Evolutionary conservation across 1,140 invertebrate genomes (phyloP).

Genomic region (Drosophila kikkawai): DNA sequence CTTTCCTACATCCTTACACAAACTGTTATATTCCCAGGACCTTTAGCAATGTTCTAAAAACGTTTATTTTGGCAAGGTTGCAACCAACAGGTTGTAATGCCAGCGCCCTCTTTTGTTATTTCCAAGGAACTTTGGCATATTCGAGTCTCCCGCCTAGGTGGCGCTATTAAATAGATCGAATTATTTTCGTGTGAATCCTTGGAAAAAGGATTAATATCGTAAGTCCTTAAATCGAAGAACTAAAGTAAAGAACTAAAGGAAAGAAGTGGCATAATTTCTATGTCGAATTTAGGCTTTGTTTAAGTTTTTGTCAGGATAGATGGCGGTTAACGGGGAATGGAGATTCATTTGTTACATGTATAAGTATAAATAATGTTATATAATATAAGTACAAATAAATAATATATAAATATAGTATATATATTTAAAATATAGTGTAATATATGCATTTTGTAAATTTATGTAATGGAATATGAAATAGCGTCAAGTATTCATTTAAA

Average conservation of each 20-base stretch:
- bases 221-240: neutral
- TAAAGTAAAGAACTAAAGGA: neutral
- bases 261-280: neutral
- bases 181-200: neutral
- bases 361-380: too few relatives aligned
- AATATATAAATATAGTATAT: too few relatives aligned
- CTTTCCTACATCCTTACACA: neutral
- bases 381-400: too few relatives aligned
- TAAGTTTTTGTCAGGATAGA: neutral
- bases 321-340: neutral
- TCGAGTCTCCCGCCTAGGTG: neutral
- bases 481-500: too few relatives aligned
- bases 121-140: fast-evolving
- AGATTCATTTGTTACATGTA: neutral
- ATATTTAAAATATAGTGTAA: too few relatives aligned
- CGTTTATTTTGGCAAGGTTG: neutral
- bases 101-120: neutral
- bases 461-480: neutral
- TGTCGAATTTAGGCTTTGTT: neutral
- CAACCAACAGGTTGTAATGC: neutral
- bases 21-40: neutral
- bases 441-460: neutral
- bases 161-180: neutral
- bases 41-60: neutral
- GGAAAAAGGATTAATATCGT: neutral